A percentile compares a stretch with the other conserved stretches of the same genome.
Evolutionary conservation across 2,113 vertebrate species (phyloP).

Genomic region (Origma solitaria): DNA sequence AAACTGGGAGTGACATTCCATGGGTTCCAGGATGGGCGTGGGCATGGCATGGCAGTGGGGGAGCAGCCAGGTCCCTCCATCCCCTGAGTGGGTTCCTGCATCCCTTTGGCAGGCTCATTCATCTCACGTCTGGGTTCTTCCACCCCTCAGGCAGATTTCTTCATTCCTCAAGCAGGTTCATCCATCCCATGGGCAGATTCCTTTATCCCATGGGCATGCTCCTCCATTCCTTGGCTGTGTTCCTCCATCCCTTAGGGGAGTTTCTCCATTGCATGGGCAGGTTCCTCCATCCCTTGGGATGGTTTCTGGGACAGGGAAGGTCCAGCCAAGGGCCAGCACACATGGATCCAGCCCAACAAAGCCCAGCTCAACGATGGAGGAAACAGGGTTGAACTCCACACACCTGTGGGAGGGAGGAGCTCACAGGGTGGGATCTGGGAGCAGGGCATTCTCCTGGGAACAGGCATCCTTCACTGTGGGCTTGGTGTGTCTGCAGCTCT

Average conservation of each 20-base stretch:
- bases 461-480: neutral
- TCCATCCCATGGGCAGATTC: accelerated
- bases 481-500: neutral
- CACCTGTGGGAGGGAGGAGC: neutral
- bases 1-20: accelerated
- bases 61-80: neutral
- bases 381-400: accelerated
- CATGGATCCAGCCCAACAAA: neutral
- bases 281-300: neutral
- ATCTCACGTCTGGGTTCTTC: accelerated
- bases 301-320: neutral
- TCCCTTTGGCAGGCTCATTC: neutral
- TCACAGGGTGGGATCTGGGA: neutral
- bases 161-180: accelerated
- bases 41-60: neutral
- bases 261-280: neutral
- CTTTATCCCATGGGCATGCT: neutral
- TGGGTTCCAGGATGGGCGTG: neutral
- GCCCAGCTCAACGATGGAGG: neutral
- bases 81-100: accelerated
- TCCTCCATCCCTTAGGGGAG: neutral
- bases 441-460: neutral
- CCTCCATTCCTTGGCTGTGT: neutral
- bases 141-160: neutral
- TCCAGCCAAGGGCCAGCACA: neutral